Conservation (phyloP, 2,113 vertebrate genomes). For the Scomber japonicus region DNA sequence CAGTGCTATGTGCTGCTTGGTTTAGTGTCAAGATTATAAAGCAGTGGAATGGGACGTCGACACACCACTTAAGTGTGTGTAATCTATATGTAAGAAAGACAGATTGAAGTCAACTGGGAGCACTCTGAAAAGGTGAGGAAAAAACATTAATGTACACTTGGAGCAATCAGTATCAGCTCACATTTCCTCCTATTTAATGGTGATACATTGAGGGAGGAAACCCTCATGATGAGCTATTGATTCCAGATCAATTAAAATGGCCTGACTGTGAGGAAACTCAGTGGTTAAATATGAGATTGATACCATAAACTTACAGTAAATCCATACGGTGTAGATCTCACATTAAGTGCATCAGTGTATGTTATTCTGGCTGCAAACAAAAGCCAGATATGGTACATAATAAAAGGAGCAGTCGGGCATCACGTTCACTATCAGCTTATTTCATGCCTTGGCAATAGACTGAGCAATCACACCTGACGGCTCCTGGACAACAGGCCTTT, state of each 20-base stretch:
- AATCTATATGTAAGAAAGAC: constrained; percentile 4
- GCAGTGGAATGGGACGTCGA: constrained; percentile 6
- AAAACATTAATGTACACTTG: too few relatives aligned
- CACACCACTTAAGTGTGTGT: constrained; percentile 5
- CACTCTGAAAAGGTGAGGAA: not conserved
- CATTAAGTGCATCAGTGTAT: constrained; percentile 12
- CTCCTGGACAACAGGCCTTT: constrained; percentile 52
- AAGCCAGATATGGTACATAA: constrained; percentile 29
- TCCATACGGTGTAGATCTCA: constrained; percentile 4
- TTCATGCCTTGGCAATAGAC: constrained; percentile 53
- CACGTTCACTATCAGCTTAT: constrained; percentile 60
- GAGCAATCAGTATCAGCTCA: too few relatives aligned
- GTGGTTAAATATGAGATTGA: not conserved
- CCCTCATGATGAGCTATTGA: not conserved
- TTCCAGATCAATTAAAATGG: constrained; percentile 27
- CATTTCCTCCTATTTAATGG: too few relatives aligned
- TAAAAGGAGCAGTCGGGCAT: constrained; percentile 38
- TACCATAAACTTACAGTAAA: constrained; percentile 4
- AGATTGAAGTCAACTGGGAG: constrained; percentile 3
- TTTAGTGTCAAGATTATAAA: constrained; percentile 23
- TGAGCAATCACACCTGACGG: constrained; percentile 58
- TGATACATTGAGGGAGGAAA: too few relatives aligned
- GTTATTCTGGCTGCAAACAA: constrained; percentile 23
- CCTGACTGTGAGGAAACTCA: not conserved
- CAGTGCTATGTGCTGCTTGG: constrained; percentile 1